These are phyloP conservation scores for Plagodis pulveraria DNA, from an alignment of 2,888 invertebrate genomes.

Conservation along the genomic window DNA sequence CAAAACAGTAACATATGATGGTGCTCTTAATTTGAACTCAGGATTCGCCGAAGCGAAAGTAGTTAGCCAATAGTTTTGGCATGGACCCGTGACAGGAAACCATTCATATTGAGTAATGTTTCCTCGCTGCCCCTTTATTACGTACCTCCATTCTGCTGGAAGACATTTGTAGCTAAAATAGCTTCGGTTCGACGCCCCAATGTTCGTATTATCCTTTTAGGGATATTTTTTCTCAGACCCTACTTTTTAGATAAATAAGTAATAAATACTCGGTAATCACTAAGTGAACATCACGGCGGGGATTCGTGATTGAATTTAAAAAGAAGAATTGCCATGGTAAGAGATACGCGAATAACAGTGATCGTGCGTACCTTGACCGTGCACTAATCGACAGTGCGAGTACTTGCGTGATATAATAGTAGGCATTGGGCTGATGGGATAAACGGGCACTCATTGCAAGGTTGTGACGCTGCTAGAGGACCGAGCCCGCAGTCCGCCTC, in stretches of 20 bases:
- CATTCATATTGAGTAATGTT: slow-evolving; percentile 76
- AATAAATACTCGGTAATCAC: slow-evolving; percentile 18
- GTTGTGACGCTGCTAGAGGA: slow-evolving; percentile 61
- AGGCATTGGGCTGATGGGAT: slow-evolving; percentile 80
- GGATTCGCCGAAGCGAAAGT: slow-evolving; percentile 53
- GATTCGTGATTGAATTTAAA: slow-evolving; percentile 8
- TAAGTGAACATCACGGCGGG: slow-evolving; percentile 1
- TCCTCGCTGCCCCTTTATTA: slow-evolving; percentile 65
- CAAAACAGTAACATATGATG: slow-evolving; percentile 41
- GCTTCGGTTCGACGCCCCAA: slow-evolving; percentile 53
- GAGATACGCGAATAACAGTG: slow-evolving; percentile 34
- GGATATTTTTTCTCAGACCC: slow-evolving; percentile 34
- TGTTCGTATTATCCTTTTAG: slow-evolving; percentile 49
- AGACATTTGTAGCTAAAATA: slow-evolving; percentile 62
- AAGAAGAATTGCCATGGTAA: slow-evolving; percentile 36
- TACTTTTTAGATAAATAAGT: slow-evolving; percentile 25
- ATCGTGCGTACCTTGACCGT: slow-evolving; percentile 77
- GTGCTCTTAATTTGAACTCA: slow-evolving; percentile 54
- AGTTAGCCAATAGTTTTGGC: slow-evolving; percentile 69
- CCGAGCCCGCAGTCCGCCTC: slow-evolving; percentile 25
- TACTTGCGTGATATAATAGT: slow-evolving; percentile 71
- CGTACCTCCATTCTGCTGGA: slow-evolving; percentile 57
- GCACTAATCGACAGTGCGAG: slow-evolving; percentile 65
- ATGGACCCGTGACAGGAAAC: slow-evolving; percentile 65
- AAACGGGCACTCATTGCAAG: slow-evolving; percentile 80